Evolutionary conservation across 2,888 invertebrate genomes (phyloP), one percentile per base, ranked within the genome.

Genomic region (Metopia argyrocephala): DNA sequence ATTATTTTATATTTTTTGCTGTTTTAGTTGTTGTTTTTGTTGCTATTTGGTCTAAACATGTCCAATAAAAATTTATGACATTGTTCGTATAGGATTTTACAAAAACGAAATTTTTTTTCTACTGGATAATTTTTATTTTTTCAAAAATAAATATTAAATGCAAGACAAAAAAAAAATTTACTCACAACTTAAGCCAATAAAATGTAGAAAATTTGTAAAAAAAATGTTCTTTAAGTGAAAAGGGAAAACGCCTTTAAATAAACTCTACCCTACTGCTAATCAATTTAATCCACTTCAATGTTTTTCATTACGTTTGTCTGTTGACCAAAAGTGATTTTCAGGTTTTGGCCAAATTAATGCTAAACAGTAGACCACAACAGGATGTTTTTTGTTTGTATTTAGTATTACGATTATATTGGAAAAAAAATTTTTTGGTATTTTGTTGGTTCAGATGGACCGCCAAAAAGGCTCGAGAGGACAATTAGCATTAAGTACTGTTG

Each of bases 231-330:
- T 38, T 38, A 31, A 45, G 45, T 5, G 12, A 21, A 20, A 27
- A 15, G 27, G 1, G 54, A 76, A n/a, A n/a, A n/a, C n/a, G n/a
- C n/a, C 46, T 31, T 23, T 27, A 59, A 78, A 76, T 59, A 75
- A 76, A 79, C 70, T 79, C 79, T 76, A 79, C 70, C 76, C 79
- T 76, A 75, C 66, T 59, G 18, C 66, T 80, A 76, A 80, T 80
- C 76, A 80, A 80, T 80, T 80, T 80, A 38, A 80, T 62, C 68
- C 50, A 76, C 61, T 80, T 68, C 56, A 31, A 31, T 38, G 15
- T 38, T 18, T 9, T 50, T 52, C 45, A 61, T 68, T 71, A 71
- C 45, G 50, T 5, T 59, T 71, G 78, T 78, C 65, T 78, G 46
- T 71, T 52, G 46, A 15, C 15, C 38, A 15, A 15, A 12, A 12